Conservation (phyloP, 2,113 vertebrate species). For the Cynocephalus volans region DNA sequence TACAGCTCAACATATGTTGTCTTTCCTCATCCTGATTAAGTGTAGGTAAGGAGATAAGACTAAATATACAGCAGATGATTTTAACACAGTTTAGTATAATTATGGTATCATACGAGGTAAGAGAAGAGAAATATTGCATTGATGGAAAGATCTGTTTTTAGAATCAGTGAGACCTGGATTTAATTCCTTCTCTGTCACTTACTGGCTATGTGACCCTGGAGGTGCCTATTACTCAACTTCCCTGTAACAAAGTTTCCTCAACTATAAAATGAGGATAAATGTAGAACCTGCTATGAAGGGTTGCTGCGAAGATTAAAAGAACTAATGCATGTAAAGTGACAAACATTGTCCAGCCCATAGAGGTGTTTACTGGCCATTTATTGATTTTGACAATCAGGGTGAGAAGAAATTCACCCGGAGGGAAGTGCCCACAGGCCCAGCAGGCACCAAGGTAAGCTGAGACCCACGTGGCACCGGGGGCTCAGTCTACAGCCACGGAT, state of each 20-base stretch:
- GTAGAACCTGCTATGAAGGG: background rate
- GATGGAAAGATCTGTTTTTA: background rate
- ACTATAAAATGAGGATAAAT: background rate
- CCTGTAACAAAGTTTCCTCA: background rate
- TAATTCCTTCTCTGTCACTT: background rate
- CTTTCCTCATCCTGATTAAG: background rate
- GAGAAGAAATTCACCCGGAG: background rate
- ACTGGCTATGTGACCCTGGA: background rate
- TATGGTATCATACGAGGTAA: background rate
- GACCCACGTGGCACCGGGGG: no score
- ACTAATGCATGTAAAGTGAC: background rate
- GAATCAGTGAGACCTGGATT: background rate
- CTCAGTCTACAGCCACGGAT: no score
- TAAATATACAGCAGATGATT: background rate
- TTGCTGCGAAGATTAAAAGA: constrained; percentile 50
- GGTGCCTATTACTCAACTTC: background rate
- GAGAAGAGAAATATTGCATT: constrained; percentile 12
- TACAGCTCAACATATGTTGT: background rate
- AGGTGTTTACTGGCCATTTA: background rate
- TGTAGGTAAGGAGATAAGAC: background rate
- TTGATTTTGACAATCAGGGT: constrained; percentile 31
- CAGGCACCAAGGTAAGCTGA: no score
- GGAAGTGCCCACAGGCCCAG: no score
- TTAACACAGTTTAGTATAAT: background rate
- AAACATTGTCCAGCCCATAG: background rate